These are phyloP conservation scores for Calyptomena viridis DNA, from an alignment of 2,113 vertebrate species.

Conservation along the genomic window DNA sequence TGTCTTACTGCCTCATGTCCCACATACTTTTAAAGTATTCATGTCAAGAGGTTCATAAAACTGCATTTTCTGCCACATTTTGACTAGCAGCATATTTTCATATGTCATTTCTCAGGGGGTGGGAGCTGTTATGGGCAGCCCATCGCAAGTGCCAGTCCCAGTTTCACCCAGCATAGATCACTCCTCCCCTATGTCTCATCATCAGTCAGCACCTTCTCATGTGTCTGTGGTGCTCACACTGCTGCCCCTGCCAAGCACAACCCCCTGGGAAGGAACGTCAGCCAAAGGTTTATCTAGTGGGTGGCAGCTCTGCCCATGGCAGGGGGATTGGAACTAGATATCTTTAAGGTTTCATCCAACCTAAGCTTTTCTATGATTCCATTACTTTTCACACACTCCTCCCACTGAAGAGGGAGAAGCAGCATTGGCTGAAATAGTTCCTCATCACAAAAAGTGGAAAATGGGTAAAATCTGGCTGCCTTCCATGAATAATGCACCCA, in stretches of 20 bases:
- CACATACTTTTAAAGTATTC: background rate
- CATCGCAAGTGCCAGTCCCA: background rate
- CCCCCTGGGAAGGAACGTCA: background rate
- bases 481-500: fast-evolving
- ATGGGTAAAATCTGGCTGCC: background rate
- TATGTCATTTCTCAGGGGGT: background rate
- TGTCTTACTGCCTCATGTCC: background rate
- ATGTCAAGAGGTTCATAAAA: background rate
- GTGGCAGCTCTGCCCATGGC: background rate
- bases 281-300: background rate
- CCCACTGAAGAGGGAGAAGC: background rate
- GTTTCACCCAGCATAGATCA: background rate
- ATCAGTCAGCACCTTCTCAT: background rate
- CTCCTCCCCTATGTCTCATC: background rate
- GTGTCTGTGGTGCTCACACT: fast-evolving
- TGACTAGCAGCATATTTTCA: fast-evolving
- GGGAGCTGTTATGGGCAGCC: background rate
- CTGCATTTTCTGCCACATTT: background rate
- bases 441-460: background rate
- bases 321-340: background rate
- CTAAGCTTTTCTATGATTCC: background rate
- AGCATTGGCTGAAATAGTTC: background rate
- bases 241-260: background rate
- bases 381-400: background rate
- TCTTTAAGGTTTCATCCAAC: background rate